A percentile compares a stretch with the other conserved stretches of the same genome.
Evolutionary conservation across 2,888 invertebrate species (phyloP).

Genomic region (Prosapia bicincta): DNA sequence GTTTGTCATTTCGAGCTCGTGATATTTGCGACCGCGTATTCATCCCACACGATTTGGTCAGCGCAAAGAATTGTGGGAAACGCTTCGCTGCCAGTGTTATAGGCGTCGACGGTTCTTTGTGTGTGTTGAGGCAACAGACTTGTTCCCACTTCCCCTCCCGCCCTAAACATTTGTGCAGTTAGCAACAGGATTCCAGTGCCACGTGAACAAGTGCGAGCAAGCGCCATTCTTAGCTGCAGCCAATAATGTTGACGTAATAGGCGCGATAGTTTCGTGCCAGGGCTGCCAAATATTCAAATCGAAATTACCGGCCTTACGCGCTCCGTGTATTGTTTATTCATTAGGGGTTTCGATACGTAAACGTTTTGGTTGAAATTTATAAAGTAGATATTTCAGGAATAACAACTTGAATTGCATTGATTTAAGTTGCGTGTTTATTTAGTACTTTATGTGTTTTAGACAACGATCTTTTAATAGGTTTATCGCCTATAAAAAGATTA

Average conservation of each 20-base stretch:
- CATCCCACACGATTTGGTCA: too few relatives aligned
- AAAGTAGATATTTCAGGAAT: too few relatives aligned
- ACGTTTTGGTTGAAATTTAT: too few relatives aligned
- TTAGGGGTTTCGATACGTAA: too few relatives aligned
- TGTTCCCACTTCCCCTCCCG: not conserved
- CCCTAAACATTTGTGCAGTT: not conserved
- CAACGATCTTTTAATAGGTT: too few relatives aligned
- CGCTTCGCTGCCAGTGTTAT: not conserved
- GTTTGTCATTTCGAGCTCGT: too few relatives aligned
- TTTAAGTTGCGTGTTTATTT: too few relatives aligned
- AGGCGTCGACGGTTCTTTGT: not conserved
- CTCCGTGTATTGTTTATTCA: too few relatives aligned
- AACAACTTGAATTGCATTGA: too few relatives aligned
- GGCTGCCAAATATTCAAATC: not conserved
- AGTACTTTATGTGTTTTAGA: too few relatives aligned
- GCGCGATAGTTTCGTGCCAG: not conserved
- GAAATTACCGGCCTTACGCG: not conserved
- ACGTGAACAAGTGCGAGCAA: not conserved
- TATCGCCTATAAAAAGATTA: too few relatives aligned
- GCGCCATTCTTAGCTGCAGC: conserved; percentile 7
- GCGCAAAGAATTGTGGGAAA: not conserved
- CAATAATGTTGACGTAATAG: conserved; percentile 3
- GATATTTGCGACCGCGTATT: too few relatives aligned
- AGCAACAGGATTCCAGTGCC: not conserved
- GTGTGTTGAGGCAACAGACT: not conserved